Base-by-base conservation (phyloP, 30 jellyfish, hydroid and myxozoan species). In the Phacellophora camtschatica region DNA sequence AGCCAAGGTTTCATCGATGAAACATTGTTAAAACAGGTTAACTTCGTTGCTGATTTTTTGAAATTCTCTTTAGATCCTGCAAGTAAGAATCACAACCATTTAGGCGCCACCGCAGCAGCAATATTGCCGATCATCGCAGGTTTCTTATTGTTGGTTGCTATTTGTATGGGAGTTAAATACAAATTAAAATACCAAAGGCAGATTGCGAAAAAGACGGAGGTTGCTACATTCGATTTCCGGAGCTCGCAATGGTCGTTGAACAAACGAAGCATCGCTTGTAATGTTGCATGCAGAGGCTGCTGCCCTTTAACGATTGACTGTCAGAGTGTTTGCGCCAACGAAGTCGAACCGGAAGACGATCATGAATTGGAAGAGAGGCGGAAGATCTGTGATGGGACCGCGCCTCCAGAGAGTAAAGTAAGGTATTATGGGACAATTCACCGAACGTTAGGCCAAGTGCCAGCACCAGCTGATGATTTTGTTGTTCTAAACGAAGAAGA, bases 401-500 rank as follows among this genome's bases (percentile, higher is more conserved):
- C 56, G 10, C 74, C 82, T 7, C 64, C 89, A 5, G 28, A 70
- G 0, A 84, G 89, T 11, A 84, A 84, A 41, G 49, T 65, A 36
- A 84, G 89, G 27, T 84, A 84, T 53, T 84, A 84, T 53, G 95
- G 95, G 15, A 29, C 95, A 5, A 61, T 84, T 7, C 95, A 84
- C 46, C 74, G 84, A 46, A 72, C 63, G 28, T 74, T 74, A 12
- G 82, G 84, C 12, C 95, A 83, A 36, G 33, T 37, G 41, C 81
- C 81, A 5, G 61, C 18, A 18, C 59, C 32, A 34, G 41, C 28
- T 61, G 31, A 12, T 28, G 28, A 31, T 24, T 13, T 58, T n/a
- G 87, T 39, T 10, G 23, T 69, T 5, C 19, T 36, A 9, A 87
- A 83, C 37, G 95, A 55, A 11, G 82, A 83, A 33, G 66, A 41